phyloP scores from a whole-genome alignment of 2,797 vertebrate genomes.

The Erpetoichthys calabaricus region DNA sequence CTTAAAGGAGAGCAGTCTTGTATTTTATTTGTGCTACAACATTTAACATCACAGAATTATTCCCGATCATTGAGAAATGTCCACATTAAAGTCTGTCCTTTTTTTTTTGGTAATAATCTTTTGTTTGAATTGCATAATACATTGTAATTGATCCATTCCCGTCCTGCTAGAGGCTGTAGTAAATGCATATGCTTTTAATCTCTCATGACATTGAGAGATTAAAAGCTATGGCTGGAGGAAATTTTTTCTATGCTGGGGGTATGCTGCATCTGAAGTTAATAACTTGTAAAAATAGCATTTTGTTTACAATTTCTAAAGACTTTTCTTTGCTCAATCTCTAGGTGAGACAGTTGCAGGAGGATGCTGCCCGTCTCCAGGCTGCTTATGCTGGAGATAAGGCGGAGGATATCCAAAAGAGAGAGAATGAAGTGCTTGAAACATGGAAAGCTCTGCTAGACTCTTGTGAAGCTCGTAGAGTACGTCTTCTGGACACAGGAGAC shows the following conservation, averaged over 20 bases:
- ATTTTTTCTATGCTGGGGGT: too few species aligned
- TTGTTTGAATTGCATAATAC: background rate
- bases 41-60: too few species aligned
- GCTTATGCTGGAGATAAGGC: constrained; percentile 90
- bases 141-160: background rate
- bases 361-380: constrained; percentile 78
- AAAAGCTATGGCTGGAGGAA: background rate
- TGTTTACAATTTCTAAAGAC: background rate
- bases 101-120: background rate
- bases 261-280: too few species aligned
- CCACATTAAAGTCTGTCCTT: background rate
- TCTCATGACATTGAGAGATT: background rate
- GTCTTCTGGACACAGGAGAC: constrained; percentile 71
- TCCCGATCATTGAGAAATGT: too few species aligned
- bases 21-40: background rate
- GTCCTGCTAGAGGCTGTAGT: background rate
- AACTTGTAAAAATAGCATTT: background rate
- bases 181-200: background rate
- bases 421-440: constrained; percentile 85
- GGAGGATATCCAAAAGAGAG: constrained; percentile 87
- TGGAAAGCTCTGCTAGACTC: constrained; percentile 87
- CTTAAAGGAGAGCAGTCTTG: too few species aligned
- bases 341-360: constrained; percentile 89
- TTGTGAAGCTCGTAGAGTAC: constrained; percentile 71
- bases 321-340: constrained; percentile 22